Evolutionary conservation across 2,888 invertebrate species (phyloP).

Genomic region (Caenorhabditis sp.): DNA sequence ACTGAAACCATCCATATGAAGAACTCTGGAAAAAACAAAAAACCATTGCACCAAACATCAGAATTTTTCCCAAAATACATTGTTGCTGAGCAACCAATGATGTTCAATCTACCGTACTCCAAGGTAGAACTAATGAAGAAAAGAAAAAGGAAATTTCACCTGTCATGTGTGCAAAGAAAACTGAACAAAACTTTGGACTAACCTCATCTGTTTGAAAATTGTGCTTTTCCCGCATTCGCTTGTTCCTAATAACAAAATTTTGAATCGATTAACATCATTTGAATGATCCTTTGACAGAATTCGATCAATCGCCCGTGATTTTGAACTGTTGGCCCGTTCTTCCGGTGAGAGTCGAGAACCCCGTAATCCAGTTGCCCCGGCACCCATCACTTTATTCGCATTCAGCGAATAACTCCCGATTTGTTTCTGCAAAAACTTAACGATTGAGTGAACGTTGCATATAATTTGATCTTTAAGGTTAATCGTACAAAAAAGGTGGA

Average conservation of each 20-base stretch:
- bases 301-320: constrained; percentile 53
- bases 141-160: neutral
- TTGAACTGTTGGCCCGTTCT: constrained; percentile 38
- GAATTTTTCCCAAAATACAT: neutral
- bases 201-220: constrained; percentile 62
- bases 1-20: constrained; percentile 57
- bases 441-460: too few relatives aligned
- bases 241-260: constrained; percentile 54
- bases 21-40: constrained; percentile 35
- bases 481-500: neutral
- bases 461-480: neutral
- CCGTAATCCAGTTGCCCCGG: constrained; percentile 41
- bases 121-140: neutral
- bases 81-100: neutral
- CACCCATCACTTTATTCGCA: constrained; percentile 29
- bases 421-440: neutral
- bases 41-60: neutral
- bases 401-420: neutral
- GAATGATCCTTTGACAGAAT: constrained; percentile 49
- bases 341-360: constrained; percentile 34
- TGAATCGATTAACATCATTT: constrained; percentile 46
- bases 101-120: neutral
- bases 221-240: constrained; percentile 58
- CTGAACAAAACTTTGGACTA: neutral
- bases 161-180: neutral